Conservation (phyloP, 2,797 vertebrate genomes). For the Tragelaphus oryx region DNA sequence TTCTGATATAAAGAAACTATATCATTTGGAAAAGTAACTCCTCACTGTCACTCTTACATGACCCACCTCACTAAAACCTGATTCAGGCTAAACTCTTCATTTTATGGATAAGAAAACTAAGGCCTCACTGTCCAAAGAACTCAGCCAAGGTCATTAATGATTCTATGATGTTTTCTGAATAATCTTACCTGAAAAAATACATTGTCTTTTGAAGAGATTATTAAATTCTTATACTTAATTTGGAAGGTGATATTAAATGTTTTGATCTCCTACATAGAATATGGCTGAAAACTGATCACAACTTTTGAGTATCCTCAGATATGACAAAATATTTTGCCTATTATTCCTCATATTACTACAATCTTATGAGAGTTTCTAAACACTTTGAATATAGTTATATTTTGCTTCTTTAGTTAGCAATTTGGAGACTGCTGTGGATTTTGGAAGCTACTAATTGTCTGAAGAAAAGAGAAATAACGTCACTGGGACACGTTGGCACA, state of each 20-base stretch:
- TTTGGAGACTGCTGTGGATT: constrained; percentile 49
- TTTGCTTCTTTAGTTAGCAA: constrained; percentile 53
- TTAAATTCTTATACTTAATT: constrained; percentile 32
- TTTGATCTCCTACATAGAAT: not conserved
- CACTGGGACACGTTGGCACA: constrained; percentile 51
- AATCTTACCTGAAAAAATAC: constrained; percentile 17
- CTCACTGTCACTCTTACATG: not conserved
- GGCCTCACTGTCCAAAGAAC: not conserved
- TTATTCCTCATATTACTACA: constrained; percentile 33
- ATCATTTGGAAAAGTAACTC: not conserved
- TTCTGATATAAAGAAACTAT: not conserved
- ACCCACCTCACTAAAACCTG: not conserved
- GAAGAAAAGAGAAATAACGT: constrained; percentile 65
- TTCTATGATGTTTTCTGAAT: constrained; percentile 17
- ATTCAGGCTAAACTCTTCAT: constrained; percentile 13
- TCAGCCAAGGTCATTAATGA: constrained; percentile 5
- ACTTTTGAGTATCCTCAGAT: not conserved
- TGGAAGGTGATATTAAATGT: not conserved
- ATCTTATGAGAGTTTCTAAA: constrained; percentile 51
- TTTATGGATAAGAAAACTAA: constrained; percentile 43
- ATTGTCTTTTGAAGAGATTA: constrained; percentile 2
- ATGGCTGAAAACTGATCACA: constrained; percentile 4
- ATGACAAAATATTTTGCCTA: constrained; percentile 60
- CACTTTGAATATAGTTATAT: constrained; percentile 50
- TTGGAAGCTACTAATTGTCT: constrained; percentile 68